Percentiles rank a stretch among this genome's conserved stretches.
phyloP scores from a whole-genome alignment of 1,140 invertebrate genomes.

The Aphaenogaster rudis region DNA sequence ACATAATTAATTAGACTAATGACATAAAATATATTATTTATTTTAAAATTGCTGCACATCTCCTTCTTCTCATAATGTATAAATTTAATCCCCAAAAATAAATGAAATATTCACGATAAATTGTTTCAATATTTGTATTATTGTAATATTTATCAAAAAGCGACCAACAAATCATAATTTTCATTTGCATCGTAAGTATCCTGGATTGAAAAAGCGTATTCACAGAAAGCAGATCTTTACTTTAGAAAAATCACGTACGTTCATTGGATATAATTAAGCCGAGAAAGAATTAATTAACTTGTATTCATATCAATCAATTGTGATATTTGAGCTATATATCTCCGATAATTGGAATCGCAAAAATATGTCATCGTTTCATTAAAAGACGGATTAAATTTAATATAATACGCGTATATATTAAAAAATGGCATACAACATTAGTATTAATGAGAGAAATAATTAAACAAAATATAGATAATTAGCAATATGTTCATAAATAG shows the following conservation, averaged over 20 bases:
- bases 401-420: neutral
- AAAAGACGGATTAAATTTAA: slow-evolving; percentile 24
- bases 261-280: neutral
- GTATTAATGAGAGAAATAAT: slow-evolving; percentile 18
- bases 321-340: slow-evolving; percentile 11
- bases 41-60: neutral
- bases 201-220: neutral
- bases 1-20: slow-evolving; percentile 7
- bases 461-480: slow-evolving; percentile 23
- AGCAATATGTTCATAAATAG: neutral
- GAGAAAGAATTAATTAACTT: slow-evolving; percentile 22
- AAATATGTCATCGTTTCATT: slow-evolving; percentile 17
- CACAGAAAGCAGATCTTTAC: neutral
- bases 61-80: neutral
- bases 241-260: neutral
- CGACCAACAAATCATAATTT: neutral
- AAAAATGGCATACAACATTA: neutral
- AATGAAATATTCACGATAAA: neutral
- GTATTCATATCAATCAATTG: neutral
- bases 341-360: slow-evolving; percentile 28
- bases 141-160: neutral
- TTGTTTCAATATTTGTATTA: neutral
- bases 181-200: neutral
- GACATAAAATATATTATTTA: neutral
- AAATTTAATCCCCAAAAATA: neutral